Evolutionary conservation across 2,113 vertebrate species (phyloP).

Genomic region (Neoarius graeffei): DNA sequence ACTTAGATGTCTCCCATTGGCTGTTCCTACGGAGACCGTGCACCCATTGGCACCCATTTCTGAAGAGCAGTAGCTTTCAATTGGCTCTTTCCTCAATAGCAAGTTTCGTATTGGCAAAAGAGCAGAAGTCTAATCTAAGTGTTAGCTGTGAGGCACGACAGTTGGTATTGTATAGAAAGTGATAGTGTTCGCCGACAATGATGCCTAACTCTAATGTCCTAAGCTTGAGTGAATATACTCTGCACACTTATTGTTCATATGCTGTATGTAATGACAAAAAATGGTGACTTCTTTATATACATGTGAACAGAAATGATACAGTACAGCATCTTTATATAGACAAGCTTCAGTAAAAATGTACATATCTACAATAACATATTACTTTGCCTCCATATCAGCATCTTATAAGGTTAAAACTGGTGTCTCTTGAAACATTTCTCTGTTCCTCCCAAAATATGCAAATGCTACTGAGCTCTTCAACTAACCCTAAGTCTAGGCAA

Average conservation of each 20-base stretch:
- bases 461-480: slow-evolving; percentile 15
- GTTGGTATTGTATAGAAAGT: slow-evolving; percentile 15
- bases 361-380: slow-evolving; percentile 34
- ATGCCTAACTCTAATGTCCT: not conserved
- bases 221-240: not conserved
- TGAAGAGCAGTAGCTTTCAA: slow-evolving; percentile 35
- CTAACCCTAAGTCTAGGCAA: not conserved
- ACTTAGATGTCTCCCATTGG: slow-evolving; percentile 35
- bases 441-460: not conserved
- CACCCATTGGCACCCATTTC: slow-evolving; percentile 43
- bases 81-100: slow-evolving; percentile 32
- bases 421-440: not conserved
- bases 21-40: slow-evolving; percentile 28
- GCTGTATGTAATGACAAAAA: not conserved
- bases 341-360: slow-evolving; percentile 25
- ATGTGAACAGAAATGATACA: slow-evolving; percentile 21
- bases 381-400: not conserved
- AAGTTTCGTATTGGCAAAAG: slow-evolving; percentile 53
- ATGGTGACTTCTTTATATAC: not conserved
- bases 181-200: not conserved
- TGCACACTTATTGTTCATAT: not conserved
- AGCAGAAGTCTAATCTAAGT: slow-evolving; percentile 21
- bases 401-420: not conserved
- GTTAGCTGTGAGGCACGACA: slow-evolving; percentile 45
- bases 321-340: not conserved